These are phyloP conservation scores for Stegodyphus dumicola DNA, from an alignment of 1,140 invertebrate species.

Conservation along the genomic window DNA sequence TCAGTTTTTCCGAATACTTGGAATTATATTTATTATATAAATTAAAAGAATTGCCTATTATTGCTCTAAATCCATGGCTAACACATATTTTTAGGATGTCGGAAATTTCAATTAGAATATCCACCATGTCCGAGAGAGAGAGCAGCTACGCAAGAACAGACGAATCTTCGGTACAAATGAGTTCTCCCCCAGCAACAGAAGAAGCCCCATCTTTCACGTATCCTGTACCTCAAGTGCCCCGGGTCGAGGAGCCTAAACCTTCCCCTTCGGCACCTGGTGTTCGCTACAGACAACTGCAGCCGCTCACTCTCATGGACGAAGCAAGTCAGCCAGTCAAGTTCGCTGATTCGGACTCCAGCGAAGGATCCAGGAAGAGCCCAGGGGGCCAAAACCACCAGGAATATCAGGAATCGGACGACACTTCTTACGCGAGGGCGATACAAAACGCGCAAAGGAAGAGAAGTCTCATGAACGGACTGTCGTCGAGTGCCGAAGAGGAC, in stretches of 20 bases:
- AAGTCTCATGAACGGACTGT: slow-evolving; percentile 58
- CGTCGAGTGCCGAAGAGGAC: slow-evolving; percentile 63
- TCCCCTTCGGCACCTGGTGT: slow-evolving; percentile 3
- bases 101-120: slow-evolving; percentile 40
- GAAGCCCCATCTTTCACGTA: slow-evolving; percentile 7
- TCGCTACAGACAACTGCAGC: slow-evolving; percentile 31
- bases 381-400: neutral
- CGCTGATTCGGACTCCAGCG: slow-evolving; percentile 42
- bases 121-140: slow-evolving; percentile 57
- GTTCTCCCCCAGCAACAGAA: slow-evolving; percentile 42
- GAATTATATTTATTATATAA: no score
- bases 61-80: no score
- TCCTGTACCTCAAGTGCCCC: slow-evolving; percentile 12
- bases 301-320: slow-evolving; percentile 24
- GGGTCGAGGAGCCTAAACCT: slow-evolving; percentile 17
- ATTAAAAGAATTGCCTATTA: no score
- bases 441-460: slow-evolving; percentile 45
- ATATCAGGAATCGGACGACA: slow-evolving; percentile 62
- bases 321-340: slow-evolving; percentile 53
- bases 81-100: slow-evolving; percentile 35
- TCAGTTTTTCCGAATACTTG: no score
- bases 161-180: slow-evolving; percentile 53
- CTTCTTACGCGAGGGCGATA: slow-evolving; percentile 64
- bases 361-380: slow-evolving; percentile 25
- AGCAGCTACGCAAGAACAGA: slow-evolving; percentile 56